phyloP scores from a whole-genome alignment of 1,140 invertebrate genomes.

The Leptinotarsa lineolata region DNA sequence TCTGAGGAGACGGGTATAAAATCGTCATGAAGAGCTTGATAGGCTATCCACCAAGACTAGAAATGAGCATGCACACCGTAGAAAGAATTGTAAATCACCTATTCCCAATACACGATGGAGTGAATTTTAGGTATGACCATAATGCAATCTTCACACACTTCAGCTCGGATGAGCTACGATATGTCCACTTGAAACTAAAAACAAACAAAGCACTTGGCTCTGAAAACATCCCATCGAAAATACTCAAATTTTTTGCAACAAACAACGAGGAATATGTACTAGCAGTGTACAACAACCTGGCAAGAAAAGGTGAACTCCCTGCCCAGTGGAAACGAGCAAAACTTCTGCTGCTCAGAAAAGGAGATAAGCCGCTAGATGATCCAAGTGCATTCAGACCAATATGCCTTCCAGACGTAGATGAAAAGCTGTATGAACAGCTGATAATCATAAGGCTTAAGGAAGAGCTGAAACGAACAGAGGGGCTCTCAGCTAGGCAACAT shows the following conservation, averaged over 20 bases:
- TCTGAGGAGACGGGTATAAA: constrained; percentile 46
- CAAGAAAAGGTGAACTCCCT: no score
- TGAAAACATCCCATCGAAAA: background rate
- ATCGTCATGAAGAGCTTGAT: constrained; percentile 38
- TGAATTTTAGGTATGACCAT: background rate
- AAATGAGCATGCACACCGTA: constrained; percentile 13
- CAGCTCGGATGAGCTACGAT: background rate
- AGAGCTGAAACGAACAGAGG: background rate
- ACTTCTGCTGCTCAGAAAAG: no score
- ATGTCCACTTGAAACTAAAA: background rate
- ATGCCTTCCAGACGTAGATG: constrained; percentile 20
- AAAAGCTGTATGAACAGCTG: constrained; percentile 26
- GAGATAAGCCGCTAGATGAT: background rate
- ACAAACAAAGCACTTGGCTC: constrained; percentile 5
- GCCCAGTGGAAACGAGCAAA: no score
- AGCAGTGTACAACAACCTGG: no score
- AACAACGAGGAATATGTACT: no score
- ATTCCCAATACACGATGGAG: constrained; percentile 19
- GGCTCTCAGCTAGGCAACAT: constrained; percentile 18
- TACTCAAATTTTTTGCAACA: no score
- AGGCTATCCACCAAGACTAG: constrained; percentile 15
- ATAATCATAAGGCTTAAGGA: background rate
- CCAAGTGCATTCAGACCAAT: constrained; percentile 11
- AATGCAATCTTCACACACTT: background rate
- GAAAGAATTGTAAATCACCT: constrained; percentile 17